A percentile compares a stretch with the other conserved stretches of the same genome.
These are phyloP conservation scores for Eidolon helvum DNA, from an alignment of 2,113 vertebrate genomes.

Conservation along the genomic window DNA sequence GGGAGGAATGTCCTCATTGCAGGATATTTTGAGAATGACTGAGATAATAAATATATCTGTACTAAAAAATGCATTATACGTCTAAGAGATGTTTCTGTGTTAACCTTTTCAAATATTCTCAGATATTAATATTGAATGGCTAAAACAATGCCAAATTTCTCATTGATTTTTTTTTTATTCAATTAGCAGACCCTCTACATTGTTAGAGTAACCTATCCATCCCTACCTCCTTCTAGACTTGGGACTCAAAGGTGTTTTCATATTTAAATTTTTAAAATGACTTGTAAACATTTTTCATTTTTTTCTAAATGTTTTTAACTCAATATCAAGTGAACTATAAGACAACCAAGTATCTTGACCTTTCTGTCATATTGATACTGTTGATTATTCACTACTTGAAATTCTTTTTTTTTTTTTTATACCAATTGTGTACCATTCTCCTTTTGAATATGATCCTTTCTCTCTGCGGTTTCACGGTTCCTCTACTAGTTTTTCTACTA, in stretches of 20 bases:
- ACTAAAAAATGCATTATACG: neutral
- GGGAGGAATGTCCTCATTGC: neutral
- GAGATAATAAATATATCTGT: neutral
- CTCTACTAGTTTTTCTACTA: neutral
- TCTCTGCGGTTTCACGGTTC: neutral
- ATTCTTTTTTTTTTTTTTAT: neutral
- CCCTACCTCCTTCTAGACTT: neutral
- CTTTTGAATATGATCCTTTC: neutral
- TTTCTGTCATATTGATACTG: neutral
- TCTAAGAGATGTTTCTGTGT: neutral
- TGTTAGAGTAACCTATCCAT: neutral
- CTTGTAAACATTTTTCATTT: neutral
- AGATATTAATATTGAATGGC: slow-evolving; percentile 23
- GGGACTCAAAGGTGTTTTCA: neutral
- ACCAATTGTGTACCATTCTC: neutral
- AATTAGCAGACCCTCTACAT: neutral
- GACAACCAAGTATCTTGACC: neutral
- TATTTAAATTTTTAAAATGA: neutral
- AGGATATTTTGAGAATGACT: neutral
- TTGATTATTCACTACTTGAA: neutral
- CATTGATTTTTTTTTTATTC: neutral
- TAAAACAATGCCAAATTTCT: neutral
- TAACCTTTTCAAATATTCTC: slow-evolving; percentile 30
- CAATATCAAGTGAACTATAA: neutral
- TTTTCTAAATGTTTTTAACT: neutral